Base-by-base conservation (phyloP, 2,888 invertebrate species). In the Trimorus sp. region DNA sequence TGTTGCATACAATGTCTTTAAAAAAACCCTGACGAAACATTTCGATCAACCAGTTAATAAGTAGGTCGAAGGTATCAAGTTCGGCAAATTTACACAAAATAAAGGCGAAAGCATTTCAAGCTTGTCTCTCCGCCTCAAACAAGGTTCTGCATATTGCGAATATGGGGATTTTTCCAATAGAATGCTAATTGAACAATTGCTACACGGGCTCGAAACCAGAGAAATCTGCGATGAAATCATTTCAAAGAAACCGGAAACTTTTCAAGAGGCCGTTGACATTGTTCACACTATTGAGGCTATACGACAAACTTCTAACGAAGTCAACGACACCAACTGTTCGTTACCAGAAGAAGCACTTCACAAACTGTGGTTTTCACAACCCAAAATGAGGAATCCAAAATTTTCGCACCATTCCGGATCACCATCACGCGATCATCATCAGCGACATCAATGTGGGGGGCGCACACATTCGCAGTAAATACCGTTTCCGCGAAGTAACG, bases 21-120 rank as follows among this genome's bases (percentile, higher is more conserved):
- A 53, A 0, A 45, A 45, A 11, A 69, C 45, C 9, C 38, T 79
- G 1, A 37, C 37, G 0, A 56, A 53, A 2, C 79, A 82, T 60
- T 82, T 82, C 16, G 74, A 84, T 48, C 56, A 36, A 1, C 11
- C 45, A 9, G 69, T 38, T 48, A 83, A 76, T 26, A 81, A 83
- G 76, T 83, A 76, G 8, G 79, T 69, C 0, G 81, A 84, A 74
- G 82, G 79, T 42, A 60, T 80, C 12, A 81, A 76, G 38, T 83
- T 76, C 45, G 49, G 81, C 0, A 11, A 51, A 1, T 75, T 82
- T 15, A 38, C 6, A 1, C 82, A 84, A 37, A 9, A 68, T 16
- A 62, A 62, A 42, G 58, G n/a, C 0, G 79, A 78, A 53, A n/a
- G 66, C 0, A 36, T 82, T 7, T 79, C 82, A 2, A 54, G 49